A percentile compares a stretch with the other conserved stretches of the same genome.
phyloP scores from a whole-genome alignment of 2,113 vertebrate genomes.

The Caranx ignobilis region DNA sequence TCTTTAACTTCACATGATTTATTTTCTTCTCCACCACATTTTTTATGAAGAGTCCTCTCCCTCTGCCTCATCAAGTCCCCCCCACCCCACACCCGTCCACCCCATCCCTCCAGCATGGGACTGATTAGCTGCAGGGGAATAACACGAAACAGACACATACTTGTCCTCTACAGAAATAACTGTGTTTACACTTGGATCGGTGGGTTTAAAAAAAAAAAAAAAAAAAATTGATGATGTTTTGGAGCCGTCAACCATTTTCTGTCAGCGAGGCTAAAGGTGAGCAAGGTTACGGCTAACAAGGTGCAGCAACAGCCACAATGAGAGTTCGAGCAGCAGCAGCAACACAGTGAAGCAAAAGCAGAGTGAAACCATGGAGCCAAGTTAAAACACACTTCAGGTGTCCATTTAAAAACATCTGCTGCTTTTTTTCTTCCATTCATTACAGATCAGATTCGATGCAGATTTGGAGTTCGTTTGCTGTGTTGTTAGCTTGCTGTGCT shows the following conservation, averaged over 20 bases:
- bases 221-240: neutral
- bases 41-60: conserved; percentile 5
- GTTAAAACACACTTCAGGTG: neutral
- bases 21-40: conserved; percentile 34
- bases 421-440: too few species aligned
- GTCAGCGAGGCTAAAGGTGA: neutral
- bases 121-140: conserved; percentile 27
- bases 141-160: conserved; percentile 47
- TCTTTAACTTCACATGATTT: conserved; percentile 13
- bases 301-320: neutral
- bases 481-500: neutral
- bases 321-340: neutral
- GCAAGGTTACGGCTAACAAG: neutral
- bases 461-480: too few species aligned
- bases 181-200: neutral
- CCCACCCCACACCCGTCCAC: neutral
- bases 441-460: too few species aligned
- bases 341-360: neutral
- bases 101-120: conserved; percentile 11
- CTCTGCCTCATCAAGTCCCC: neutral
- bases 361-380: neutral
- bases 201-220: neutral
- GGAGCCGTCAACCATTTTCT: neutral
- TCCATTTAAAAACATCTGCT: neutral
- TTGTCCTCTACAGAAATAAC: neutral